phyloP scores from a whole-genome alignment of 1,140 invertebrate genomes.

The Oncopeltus fasciatus region DNA sequence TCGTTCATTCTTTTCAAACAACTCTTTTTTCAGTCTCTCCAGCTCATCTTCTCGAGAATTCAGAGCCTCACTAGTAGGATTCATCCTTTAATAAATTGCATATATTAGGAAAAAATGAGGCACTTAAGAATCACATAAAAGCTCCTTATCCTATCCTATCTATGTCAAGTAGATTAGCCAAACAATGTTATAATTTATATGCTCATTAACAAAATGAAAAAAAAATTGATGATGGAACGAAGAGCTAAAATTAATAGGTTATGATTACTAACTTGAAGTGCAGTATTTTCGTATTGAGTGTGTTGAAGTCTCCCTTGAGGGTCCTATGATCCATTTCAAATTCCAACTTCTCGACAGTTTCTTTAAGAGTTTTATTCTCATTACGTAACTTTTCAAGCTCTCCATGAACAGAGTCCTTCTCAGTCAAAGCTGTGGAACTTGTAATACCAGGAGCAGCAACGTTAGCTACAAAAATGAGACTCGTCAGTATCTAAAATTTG shows the following conservation, averaged over 20 bases:
- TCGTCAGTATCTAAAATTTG: too few relatives aligned
- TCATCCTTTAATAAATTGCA: constrained; percentile 45
- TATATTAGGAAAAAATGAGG: too few relatives aligned
- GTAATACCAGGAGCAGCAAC: too few relatives aligned
- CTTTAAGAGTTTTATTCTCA: constrained; percentile 22
- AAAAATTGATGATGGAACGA: background rate
- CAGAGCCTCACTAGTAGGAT: constrained; percentile 56
- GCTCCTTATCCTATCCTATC: too few relatives aligned
- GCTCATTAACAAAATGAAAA: background rate
- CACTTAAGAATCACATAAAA: too few relatives aligned
- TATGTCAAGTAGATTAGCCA: too few relatives aligned
- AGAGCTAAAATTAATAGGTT: background rate
- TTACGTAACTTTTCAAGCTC: constrained; percentile 20
- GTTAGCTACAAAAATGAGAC: too few relatives aligned
- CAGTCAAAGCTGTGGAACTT: too few relatives aligned
- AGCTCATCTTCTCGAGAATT: constrained; percentile 47
- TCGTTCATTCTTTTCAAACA: constrained; percentile 39
- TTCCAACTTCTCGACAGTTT: constrained; percentile 23
- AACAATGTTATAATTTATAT: background rate
- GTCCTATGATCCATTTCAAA: constrained; percentile 26
- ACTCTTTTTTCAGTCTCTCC: constrained; percentile 52
- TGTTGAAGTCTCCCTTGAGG: constrained; percentile 27
- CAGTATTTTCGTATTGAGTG: constrained; percentile 25
- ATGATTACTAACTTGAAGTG: constrained; percentile 24
- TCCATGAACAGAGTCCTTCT: too few relatives aligned